These are phyloP conservation scores for Peromyscus polionotus DNA, from an alignment of 2,113 vertebrate species.

Conservation along the genomic window DNA sequence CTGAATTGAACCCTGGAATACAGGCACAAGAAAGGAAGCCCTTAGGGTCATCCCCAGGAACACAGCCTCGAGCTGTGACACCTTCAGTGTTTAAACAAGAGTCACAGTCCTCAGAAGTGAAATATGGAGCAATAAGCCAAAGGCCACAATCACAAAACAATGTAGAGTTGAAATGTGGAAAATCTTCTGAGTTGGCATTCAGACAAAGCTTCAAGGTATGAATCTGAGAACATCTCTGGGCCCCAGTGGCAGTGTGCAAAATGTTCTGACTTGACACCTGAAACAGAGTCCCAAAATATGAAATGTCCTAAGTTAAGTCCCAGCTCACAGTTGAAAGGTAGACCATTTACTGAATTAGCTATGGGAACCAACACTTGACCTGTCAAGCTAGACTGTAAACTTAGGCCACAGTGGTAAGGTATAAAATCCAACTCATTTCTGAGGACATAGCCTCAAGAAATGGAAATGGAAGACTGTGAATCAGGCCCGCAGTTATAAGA, in stretches of 20 bases:
- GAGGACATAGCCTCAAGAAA: constrained; percentile 37
- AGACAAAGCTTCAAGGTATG: constrained; percentile 20
- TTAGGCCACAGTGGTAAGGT: background rate
- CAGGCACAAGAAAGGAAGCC: constrained; percentile 40
- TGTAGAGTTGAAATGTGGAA: constrained; percentile 41
- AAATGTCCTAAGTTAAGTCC: constrained; percentile 26
- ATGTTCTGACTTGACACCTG: constrained; percentile 54
- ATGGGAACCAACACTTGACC: background rate
- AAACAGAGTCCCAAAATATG: constrained; percentile 53
- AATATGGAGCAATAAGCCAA: background rate
- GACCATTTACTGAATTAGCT: background rate
- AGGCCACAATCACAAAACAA: constrained; percentile 22
- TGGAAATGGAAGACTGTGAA: background rate
- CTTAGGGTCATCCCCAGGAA: constrained; percentile 33
- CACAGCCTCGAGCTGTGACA: constrained; percentile 42
- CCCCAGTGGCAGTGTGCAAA: constrained; percentile 42
- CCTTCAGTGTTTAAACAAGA: constrained; percentile 44
- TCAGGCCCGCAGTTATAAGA: constrained; percentile 60
- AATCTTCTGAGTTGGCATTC: constrained; percentile 13
- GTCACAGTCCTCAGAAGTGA: background rate
- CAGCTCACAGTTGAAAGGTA: background rate
- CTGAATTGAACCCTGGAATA: constrained; percentile 12
- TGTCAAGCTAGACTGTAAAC: constrained; percentile 48
- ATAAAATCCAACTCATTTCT: background rate
- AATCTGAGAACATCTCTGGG: constrained; percentile 53